Evolutionary conservation across 2,797 vertebrate species (phyloP).

Genomic region (Scyliorhinus canicula): DNA sequence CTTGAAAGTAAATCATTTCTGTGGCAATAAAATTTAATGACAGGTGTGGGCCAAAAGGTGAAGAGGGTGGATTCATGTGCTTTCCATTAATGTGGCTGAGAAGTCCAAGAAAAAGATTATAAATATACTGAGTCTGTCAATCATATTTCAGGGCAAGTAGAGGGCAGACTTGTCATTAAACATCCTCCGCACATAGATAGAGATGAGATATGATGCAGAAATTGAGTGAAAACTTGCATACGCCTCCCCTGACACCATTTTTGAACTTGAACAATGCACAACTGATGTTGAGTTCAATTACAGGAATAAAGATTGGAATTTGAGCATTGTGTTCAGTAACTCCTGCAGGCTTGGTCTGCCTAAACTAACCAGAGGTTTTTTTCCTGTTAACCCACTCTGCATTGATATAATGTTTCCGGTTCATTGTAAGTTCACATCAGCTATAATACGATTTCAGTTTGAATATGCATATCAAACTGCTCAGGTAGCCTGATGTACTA

Average conservation of each 20-base stretch:
- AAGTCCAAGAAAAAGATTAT: slow-evolving; percentile 18
- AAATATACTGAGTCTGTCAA: slow-evolving; percentile 26
- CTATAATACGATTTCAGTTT: neutral
- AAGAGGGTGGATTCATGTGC: slow-evolving; percentile 26
- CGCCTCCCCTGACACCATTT: neutral
- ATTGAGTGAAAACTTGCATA: neutral
- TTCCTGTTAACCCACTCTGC: neutral
- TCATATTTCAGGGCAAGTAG: slow-evolving; percentile 19
- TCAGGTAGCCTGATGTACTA: neutral
- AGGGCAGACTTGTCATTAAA: neutral
- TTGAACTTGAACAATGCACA: neutral
- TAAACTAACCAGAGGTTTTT: neutral
- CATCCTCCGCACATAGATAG: neutral
- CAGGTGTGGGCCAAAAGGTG: slow-evolving; percentile 38
- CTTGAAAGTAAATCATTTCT: slow-evolving; percentile 40
- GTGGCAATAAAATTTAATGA: slow-evolving; percentile 20
- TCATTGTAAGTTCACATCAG: neutral
- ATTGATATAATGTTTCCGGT: neutral
- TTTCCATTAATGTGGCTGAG: slow-evolving; percentile 37
- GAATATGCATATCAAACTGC: neutral
- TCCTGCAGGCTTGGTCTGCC: neutral
- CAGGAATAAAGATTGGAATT: neutral
- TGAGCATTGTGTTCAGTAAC: neutral
- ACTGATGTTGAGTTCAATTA: neutral
- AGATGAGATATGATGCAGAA: neutral